Conservation (phyloP, 92 coral and sea anemone species). For the Heliopora coerulea region DNA sequence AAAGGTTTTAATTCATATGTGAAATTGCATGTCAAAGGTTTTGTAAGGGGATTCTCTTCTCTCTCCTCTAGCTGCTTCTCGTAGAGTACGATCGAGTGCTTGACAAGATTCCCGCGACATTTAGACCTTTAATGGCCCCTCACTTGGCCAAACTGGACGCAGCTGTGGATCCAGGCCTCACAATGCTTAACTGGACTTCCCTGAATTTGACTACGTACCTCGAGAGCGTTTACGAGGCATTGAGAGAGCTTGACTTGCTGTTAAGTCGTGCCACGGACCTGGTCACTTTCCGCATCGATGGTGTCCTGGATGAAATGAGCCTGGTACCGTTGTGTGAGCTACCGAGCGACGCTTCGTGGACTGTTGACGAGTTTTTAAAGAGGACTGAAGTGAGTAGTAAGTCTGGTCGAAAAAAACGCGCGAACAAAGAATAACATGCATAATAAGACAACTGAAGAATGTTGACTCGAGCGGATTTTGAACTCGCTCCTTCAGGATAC, state of each 20-base stretch:
- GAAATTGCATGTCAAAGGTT: too few relatives aligned
- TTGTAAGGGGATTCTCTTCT: too few relatives aligned
- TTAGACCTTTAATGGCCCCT: slow-evolving; percentile 90
- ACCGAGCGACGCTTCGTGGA: slow-evolving; percentile 82
- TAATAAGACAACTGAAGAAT: too few relatives aligned
- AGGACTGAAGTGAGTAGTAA: slow-evolving; percentile 80
- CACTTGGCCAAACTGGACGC: slow-evolving; percentile 89
- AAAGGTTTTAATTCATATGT: too few relatives aligned
- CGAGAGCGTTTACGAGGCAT: slow-evolving; percentile 82
- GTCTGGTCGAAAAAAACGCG: too few relatives aligned
- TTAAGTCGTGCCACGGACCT: slow-evolving; percentile 82
- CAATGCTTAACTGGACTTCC: slow-evolving; percentile 95
- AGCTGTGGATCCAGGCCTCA: slow-evolving; percentile 86
- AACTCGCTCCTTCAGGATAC: too few relatives aligned
- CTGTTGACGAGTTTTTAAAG: slow-evolving; percentile 80
- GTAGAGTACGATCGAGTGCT: slow-evolving; percentile 71
- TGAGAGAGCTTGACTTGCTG: slow-evolving; percentile 73
- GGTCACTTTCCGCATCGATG: slow-evolving; percentile 83
- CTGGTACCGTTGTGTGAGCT: slow-evolving; percentile 71
- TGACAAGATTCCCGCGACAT: slow-evolving; percentile 67
- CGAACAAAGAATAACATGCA: too few relatives aligned
- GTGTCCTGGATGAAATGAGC: slow-evolving; percentile 88
- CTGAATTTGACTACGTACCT: slow-evolving; percentile 73
- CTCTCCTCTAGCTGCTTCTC: slow-evolving; percentile 62
- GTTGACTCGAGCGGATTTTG: too few relatives aligned